Evolutionary conservation across 2,888 invertebrate genomes (phyloP), one percentile per base, ranked within the genome.

Genomic region (Altica lythri): DNA sequence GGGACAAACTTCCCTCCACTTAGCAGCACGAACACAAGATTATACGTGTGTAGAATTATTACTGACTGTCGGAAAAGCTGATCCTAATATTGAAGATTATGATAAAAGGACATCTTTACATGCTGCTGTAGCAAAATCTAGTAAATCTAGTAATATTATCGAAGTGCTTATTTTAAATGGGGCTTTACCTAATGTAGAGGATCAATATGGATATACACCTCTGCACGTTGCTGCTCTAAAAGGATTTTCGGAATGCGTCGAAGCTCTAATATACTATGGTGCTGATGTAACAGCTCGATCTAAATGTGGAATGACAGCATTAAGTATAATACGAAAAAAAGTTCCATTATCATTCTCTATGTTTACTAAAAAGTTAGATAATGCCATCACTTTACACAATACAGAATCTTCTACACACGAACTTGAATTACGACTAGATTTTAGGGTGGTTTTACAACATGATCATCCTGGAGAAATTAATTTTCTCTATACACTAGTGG

Each of bases 251-350:
- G 86, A 88, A 65, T 92, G 92, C 73, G 92, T 92, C 1, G 90
- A 92, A 73, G 86, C 90, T 60, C 77, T 93, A 57, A 88, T 93
- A 56, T 87, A 86, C 68, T 86, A 89, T 70, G 92, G 92, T 2
- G 92, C 92, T 42, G 92, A 93, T 78, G 87, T 93, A 8, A 91
- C 90, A n/a, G 89, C 91, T 1, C 86, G 88, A 68, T 91, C 91
- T 45, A 90, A 89, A 74, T 91, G 90, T 69, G 92, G 92, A 53
- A 88, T 90, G 72, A 89, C 90, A 4, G 92, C 92, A 13, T 78
- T 93, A 54, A 90, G 90, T 66, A 88, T 92, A 58, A 90, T 93
- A 57, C 86, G 90, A 17, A 81, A 92, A 58, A 92, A 92, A 78
- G 92, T 92, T 3, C 92, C 92, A 6, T 88, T 90, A 8, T 90